Evolutionary conservation across 1,140 invertebrate genomes (phyloP).

Genomic region (Drosophila lacertosa): DNA sequence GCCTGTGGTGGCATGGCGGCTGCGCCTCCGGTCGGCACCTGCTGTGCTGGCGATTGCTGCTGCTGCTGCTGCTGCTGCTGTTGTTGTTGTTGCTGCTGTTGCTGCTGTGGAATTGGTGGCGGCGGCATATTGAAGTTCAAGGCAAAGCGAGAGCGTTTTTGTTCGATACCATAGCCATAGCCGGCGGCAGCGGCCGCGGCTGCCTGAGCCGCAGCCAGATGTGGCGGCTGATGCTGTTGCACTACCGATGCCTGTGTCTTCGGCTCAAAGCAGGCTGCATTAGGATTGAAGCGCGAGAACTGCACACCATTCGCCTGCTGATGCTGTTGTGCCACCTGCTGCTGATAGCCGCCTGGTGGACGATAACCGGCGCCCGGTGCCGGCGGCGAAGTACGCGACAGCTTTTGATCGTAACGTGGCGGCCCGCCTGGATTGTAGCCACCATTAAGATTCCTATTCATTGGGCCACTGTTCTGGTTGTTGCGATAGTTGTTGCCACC

Average conservation of each 20-base stretch:
- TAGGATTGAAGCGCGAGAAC: constrained; percentile 70
- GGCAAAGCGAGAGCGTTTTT: constrained; percentile 69
- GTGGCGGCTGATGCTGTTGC: constrained; percentile 52
- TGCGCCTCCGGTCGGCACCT: constrained; percentile 24
- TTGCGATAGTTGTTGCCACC: constrained; percentile 61
- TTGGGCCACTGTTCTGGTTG: constrained; percentile 61
- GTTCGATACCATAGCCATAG: constrained; percentile 60
- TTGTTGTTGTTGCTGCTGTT: constrained; percentile 22
- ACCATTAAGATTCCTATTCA: constrained; percentile 43
- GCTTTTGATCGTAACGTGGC: constrained; percentile 66
- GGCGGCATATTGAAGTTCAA: constrained; percentile 73
- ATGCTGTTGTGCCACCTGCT: constrained; percentile 48
- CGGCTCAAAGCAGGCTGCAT: constrained; percentile 72
- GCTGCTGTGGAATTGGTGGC: constrained; percentile 45
- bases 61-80: constrained; percentile 15
- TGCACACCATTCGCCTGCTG: constrained; percentile 53
- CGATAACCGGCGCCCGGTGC: constrained; percentile 56
- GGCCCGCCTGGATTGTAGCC: constrained; percentile 43
- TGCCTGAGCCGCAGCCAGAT: constrained; percentile 45
- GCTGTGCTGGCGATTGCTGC: constrained; percentile 22
- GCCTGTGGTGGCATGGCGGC: constrained; percentile 43
- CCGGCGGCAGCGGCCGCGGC: constrained; percentile 43
- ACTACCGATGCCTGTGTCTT: constrained; percentile 43
- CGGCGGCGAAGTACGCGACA: constrained; percentile 57
- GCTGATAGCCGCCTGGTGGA: constrained; percentile 53